Percentiles rank a stretch among this genome's conserved stretches.
Evolutionary conservation across 2,797 vertebrate species (phyloP).

Genomic region (Calcarius lapponicus): DNA sequence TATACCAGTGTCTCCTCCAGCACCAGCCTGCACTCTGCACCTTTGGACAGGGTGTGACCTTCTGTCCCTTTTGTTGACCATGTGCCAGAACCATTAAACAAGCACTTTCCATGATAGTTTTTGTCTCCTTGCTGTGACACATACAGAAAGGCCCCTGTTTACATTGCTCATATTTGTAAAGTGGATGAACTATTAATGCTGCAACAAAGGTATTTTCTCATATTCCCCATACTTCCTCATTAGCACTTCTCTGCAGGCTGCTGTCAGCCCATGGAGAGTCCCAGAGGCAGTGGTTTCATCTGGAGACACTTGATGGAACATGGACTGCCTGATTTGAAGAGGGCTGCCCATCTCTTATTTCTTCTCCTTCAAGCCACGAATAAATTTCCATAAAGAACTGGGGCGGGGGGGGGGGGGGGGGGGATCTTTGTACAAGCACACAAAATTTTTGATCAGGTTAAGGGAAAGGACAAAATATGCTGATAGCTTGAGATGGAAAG

Average conservation of each 20-base stretch:
- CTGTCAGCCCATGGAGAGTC: background rate
- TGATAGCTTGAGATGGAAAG: background rate
- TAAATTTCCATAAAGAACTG: background rate
- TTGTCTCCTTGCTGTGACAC: background rate
- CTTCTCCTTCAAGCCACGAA: background rate
- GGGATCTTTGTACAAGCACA: background rate
- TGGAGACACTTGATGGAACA: background rate
- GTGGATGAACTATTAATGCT: background rate
- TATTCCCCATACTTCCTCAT: background rate
- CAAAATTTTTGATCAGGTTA: background rate
- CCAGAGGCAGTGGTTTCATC: background rate
- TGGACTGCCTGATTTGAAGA: background rate
- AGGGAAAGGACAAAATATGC: background rate
- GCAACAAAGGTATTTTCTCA: background rate
- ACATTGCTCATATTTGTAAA: background rate
- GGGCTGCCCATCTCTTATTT: background rate
- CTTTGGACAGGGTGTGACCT: fast-evolving
- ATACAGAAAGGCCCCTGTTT: background rate
- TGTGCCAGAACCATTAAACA: background rate
- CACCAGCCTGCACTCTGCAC: background rate
- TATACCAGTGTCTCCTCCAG: background rate
- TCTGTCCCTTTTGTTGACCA: background rate
- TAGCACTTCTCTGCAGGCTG: background rate
- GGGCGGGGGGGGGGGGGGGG: background rate
- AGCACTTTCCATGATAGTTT: background rate